Conservation (phyloP, 2,888 invertebrate species). For the Pomacea canaliculata region DNA sequence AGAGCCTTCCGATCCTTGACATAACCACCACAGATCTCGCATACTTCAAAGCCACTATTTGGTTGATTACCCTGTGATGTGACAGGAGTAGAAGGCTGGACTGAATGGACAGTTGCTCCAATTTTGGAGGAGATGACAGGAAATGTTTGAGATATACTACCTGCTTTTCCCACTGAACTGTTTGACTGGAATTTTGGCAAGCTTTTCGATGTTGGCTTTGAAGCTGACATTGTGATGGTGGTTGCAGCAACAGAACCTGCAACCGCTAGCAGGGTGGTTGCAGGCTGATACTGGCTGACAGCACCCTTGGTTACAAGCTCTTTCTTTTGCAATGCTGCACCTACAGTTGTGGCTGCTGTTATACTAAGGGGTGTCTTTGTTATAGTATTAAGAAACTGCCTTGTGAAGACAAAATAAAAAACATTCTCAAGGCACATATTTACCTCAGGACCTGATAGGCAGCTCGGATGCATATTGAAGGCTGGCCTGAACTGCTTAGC, state of each 20-base stretch:
- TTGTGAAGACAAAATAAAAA: conserved; percentile 40
- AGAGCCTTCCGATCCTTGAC: conserved; percentile 95
- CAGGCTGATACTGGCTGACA: not conserved
- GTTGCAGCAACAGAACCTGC: not conserved
- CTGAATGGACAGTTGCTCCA: not conserved
- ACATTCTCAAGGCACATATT: conserved; percentile 60
- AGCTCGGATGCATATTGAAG: conserved; percentile 80
- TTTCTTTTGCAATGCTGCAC: not conserved
- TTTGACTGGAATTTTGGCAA: not conserved
- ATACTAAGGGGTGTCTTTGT: not conserved
- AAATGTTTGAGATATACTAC: conserved; percentile 4
- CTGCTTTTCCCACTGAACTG: not conserved
- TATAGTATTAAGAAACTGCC: conserved; percentile 25
- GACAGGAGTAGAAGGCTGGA: not conserved
- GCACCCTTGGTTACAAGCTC: not conserved
- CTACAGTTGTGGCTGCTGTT: not conserved
- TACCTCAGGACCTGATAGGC: conserved; percentile 49
- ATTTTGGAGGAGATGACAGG: conserved; percentile 18
- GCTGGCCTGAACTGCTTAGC: conserved; percentile 90
- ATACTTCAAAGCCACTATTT: conserved; percentile 70
- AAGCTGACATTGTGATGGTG: not conserved
- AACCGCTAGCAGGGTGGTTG: not conserved
- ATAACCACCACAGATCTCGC: conserved; percentile 97
- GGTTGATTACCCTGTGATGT: conserved; percentile 2
- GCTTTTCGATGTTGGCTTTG: not conserved